Conservation (phyloP, 2,888 invertebrate genomes). For the Synanthedon tipuliformis region DNA sequence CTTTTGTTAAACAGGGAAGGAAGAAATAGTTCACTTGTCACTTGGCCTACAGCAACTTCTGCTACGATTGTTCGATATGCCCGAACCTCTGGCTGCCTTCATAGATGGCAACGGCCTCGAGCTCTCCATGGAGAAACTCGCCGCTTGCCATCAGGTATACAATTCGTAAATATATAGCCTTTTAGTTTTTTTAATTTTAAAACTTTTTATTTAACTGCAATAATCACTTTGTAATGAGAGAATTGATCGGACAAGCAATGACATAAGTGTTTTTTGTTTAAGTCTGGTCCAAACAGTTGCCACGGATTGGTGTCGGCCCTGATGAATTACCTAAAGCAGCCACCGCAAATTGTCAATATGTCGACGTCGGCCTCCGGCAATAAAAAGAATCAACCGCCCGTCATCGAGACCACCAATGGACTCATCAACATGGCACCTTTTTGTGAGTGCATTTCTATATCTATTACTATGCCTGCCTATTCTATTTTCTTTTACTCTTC, state of each 20-base stretch:
- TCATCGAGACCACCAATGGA: constrained; percentile 78
- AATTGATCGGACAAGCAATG: too few relatives aligned
- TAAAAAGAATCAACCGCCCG: constrained; percentile 56
- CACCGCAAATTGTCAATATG: constrained; percentile 61
- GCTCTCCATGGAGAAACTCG: constrained; percentile 82
- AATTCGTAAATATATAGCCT: not conserved
- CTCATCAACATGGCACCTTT: constrained; percentile 91
- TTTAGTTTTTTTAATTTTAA: too few relatives aligned
- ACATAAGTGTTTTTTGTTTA: not conserved
- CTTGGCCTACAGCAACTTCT: constrained; percentile 90
- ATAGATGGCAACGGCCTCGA: constrained; percentile 80
- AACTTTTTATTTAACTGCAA: not conserved
- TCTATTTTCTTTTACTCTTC: not conserved
- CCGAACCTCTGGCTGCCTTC: constrained; percentile 80
- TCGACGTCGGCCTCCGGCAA: constrained; percentile 52
- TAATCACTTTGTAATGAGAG: not conserved
- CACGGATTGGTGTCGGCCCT: constrained; percentile 76
- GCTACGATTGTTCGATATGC: constrained; percentile 81
- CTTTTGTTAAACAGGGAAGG: constrained; percentile 25
- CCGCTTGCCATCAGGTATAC: constrained; percentile 73
- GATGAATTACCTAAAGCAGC: constrained; percentile 72
- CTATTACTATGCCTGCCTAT: not conserved
- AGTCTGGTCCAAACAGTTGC: constrained; percentile 75
- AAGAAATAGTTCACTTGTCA: constrained; percentile 70
- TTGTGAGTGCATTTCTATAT: constrained; percentile 59